phyloP scores from a whole-genome alignment of 2,797 vertebrate species.

The Coilia nasus region DNA sequence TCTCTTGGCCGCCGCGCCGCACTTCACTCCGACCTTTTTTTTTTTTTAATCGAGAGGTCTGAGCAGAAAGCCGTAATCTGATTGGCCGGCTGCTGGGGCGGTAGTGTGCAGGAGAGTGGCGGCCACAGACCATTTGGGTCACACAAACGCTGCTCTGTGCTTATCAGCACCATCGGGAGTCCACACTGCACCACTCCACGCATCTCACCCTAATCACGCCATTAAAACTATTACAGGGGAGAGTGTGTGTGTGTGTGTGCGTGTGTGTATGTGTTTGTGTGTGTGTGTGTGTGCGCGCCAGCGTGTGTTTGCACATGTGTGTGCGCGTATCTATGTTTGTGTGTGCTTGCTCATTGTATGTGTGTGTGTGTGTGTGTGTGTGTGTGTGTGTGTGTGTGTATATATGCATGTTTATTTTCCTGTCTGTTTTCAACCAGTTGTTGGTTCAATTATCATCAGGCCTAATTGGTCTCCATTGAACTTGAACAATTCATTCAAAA shows the following conservation, averaged over 20 bases:
- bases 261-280: not conserved
- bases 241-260: not conserved
- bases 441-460: slow-evolving; percentile 23
- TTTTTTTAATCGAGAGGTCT: not conserved
- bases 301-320: not conserved
- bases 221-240: slow-evolving; percentile 15
- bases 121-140: slow-evolving; percentile 22
- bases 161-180: slow-evolving; percentile 17
- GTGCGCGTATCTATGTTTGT: not conserved
- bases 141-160: slow-evolving; percentile 1
- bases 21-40: slow-evolving; percentile 4
- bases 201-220: slow-evolving; percentile 14
- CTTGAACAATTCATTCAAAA: slow-evolving; percentile 17
- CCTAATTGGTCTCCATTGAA: slow-evolving; percentile 13
- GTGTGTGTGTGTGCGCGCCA: not conserved
- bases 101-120: not conserved
- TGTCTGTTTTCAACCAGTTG: slow-evolving; percentile 1
- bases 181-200: not conserved
- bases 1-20: not conserved
- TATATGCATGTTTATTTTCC: slow-evolving; percentile 5
- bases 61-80: slow-evolving; percentile 12
- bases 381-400: not conserved
- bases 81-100: slow-evolving; percentile 14
- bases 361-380: not conserved
- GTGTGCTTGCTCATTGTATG: not conserved